Conservation (phyloP, 2,888 invertebrate species). For the Apoda limacodes region DNA sequence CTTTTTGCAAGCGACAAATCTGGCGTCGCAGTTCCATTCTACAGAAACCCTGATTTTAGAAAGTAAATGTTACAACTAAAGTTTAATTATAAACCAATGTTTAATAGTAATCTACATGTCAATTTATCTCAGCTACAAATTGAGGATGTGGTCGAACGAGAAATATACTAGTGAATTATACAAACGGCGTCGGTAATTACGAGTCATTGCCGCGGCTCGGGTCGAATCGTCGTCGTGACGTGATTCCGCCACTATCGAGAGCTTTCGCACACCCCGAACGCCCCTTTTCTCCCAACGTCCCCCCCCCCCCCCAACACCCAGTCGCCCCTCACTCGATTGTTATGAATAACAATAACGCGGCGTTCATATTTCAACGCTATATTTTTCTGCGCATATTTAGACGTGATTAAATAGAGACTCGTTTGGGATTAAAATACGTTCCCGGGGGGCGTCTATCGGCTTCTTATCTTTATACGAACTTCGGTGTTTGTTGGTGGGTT, state of each 20-base stretch:
- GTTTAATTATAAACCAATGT: too few species aligned
- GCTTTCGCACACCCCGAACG: conserved; percentile 20
- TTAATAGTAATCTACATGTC: too few species aligned
- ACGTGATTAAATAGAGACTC: conserved; percentile 61
- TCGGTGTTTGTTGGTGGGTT: conserved; percentile 30
- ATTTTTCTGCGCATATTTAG: conserved; percentile 58
- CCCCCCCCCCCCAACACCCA: conserved; percentile 19
- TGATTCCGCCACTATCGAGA: conserved; percentile 42
- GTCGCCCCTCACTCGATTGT: conserved; percentile 31
- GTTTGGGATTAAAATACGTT: conserved; percentile 51
- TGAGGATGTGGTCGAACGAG: conserved; percentile 11
- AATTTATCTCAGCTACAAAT: too few species aligned
- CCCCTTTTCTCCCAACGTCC: conserved; percentile 21
- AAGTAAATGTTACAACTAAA: too few species aligned
- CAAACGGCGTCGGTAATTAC: conserved; percentile 26
- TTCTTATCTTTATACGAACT: conserved; percentile 42
- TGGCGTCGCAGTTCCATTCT: too few species aligned
- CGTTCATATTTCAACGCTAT: conserved; percentile 46
- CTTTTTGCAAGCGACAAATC: too few species aligned
- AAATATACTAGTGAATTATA: conserved; percentile 34
- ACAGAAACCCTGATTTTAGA: too few species aligned
- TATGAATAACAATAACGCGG: conserved; percentile 66
- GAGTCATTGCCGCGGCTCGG: conserved; percentile 14
- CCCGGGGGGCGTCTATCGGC: conserved; percentile 13
- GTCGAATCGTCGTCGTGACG: conserved; percentile 4